Conservation (phyloP, 2,888 invertebrate species). For the Ceraclea dissimilis region DNA sequence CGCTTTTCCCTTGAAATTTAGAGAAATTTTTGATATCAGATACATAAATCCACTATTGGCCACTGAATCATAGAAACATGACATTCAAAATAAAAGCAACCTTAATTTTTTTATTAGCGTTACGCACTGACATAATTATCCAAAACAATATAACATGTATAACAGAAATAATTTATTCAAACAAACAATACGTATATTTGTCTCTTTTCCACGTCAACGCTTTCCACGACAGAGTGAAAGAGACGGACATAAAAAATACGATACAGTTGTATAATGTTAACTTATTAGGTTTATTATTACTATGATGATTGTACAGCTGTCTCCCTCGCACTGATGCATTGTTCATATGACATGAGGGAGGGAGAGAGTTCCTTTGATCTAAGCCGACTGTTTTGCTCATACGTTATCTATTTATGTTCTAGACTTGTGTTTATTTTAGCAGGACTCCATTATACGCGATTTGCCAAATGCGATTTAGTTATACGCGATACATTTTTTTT, state of each 20-base stretch:
- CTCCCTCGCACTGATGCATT: neutral
- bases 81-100: no score
- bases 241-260: neutral
- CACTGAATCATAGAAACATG: no score
- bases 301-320: neutral
- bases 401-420: conserved; percentile 25
- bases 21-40: no score
- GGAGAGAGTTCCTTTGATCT: conserved; percentile 28
- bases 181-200: neutral
- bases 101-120: no score
- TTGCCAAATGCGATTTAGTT: neutral
- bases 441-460: neutral
- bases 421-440: conserved; percentile 1
- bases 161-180: no score
- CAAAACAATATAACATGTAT: no score
- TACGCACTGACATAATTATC: no score
- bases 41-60: no score
- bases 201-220: neutral
- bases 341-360: conserved; percentile 16
- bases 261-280: neutral
- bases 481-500: neutral
- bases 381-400: conserved; percentile 26
- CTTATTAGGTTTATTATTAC: neutral
- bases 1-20: no score
- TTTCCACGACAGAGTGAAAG: neutral